Evolutionary conservation across 2,797 vertebrate genomes (phyloP), one percentile per base, ranked within the genome.

Genomic region (Anabacerthia variegaticeps): DNA sequence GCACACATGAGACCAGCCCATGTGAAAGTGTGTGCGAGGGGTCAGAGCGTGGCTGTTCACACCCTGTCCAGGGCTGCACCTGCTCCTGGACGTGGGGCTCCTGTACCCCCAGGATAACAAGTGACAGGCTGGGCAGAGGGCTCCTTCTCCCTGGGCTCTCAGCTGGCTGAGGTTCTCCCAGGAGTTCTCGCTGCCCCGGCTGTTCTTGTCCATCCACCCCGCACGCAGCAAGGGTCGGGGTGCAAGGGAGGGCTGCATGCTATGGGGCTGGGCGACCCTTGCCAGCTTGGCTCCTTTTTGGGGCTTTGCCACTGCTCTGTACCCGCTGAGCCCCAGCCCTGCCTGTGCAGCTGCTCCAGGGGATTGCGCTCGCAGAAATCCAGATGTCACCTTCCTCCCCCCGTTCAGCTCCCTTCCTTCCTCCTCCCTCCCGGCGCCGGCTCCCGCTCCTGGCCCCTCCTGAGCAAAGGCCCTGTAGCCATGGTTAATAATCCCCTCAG

Each of bases 401-500:
- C 59, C 8, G 78, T 82, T 83, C 92, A 5, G 8, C 90, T 89
- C 93, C 67, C 67, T 95, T 96, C 95, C 96, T 96, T 81, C 92
- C 93, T 92, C 76, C 18, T 1, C 56, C 77, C 2, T 54, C 80
- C 52, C 68, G 9, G 88, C 83, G 2, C 26, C 9, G 1, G 46
- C 76, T 88, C 89, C 74, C 0, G 3, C 28, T 80, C 76, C 84
- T 2, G 6, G 84, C 94, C 75, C 78, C 89, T 93, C 59, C 91
- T 54, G 79, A 92, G 94, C 92, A 93, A 96, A 96, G 88, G 95
- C 89, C 43, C 77, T 9, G 95, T 96, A 96, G 95, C 92, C 96
- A 96, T 96, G 96, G 96, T 96, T 95, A 92, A 92, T 96, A 96
- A 96, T 93, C 95, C 94, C 67, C 43, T 14, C 55, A 93, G n/a